Evolutionary conservation across 2,113 vertebrate species (phyloP), one percentile per base, ranked within the genome.

Genomic region (Colistium nudipinnis): DNA sequence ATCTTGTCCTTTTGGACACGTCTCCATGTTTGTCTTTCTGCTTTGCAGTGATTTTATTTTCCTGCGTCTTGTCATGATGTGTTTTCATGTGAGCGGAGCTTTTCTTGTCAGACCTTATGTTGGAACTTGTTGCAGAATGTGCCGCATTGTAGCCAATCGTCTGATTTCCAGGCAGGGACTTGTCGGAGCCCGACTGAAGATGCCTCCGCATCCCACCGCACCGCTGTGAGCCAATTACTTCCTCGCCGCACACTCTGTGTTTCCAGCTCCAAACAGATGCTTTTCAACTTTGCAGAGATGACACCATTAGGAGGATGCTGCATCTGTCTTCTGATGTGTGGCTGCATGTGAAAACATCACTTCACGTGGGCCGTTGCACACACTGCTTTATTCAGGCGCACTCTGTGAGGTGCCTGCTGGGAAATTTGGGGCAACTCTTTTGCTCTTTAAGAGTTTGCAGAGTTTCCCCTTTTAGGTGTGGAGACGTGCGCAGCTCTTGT

Each of bases 401-500:
- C 14, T 27, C 38, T 4, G 5, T 20, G n/a, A n/a, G n/a, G n/a
- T 62, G 25, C 39, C 56, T 70, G 27, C 45, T 60, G 53, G 54
- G 55, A 44, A 51, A 77, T 71, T 35, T 6, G 22, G 48, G 60
- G 45, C 28, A 62, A 12, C 49, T 61, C 62, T 72, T 62, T 9
- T 44, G n/a, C 6, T 41, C n/a, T 16, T 44, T 44, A 1, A 19
- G 33, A 45, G 28, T 43, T 39, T 68, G 22, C 74, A 77, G 65
- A 77, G 65, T 79, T 80, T 79, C 51, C 52, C 52, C 63, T 35
- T 60, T 56, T 66, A 76, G 70, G 78, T 78, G 66, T 77, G 65
- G 60, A 71, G 63, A 74, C 61, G 81, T 83, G 49, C 76, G 61
- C 27, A 44, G 76, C 60, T 83, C 59, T 74, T 78, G 53, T 78